These are phyloP conservation scores for Nasonia longicornis DNA, from an alignment of 1,140 invertebrate species.

Conservation along the genomic window DNA sequence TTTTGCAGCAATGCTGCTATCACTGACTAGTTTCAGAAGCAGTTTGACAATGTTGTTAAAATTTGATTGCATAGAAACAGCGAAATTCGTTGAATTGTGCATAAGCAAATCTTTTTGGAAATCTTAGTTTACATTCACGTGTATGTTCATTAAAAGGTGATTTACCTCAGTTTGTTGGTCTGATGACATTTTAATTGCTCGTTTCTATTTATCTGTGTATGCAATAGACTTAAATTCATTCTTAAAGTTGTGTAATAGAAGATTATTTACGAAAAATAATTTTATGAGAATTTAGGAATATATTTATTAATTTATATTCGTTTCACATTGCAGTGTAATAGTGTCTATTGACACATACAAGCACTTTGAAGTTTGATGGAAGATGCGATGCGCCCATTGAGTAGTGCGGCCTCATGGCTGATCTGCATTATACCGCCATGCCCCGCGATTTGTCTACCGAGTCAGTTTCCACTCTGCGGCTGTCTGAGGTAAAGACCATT, in stretches of 20 bases:
- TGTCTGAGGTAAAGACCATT: constrained; percentile 63
- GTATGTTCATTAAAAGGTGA: background rate
- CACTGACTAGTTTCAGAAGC: background rate
- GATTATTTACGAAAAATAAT: background rate
- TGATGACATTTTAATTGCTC: background rate
- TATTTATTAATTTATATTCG: background rate
- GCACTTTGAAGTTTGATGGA: constrained; percentile 43
- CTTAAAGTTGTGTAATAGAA: background rate
- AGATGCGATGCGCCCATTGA: constrained; percentile 59
- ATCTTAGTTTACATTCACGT: background rate
- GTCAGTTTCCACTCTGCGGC: constrained; percentile 65
- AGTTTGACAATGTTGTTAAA: too few relatives aligned
- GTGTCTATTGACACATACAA: background rate
- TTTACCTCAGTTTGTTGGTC: background rate
- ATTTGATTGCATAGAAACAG: too few relatives aligned
- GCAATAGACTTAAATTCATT: too few relatives aligned
- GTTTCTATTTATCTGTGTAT: background rate
- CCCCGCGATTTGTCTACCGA: constrained; percentile 69
- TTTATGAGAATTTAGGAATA: background rate
- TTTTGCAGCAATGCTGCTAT: background rate
- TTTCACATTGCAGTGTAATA: background rate
- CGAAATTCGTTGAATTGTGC: too few relatives aligned
- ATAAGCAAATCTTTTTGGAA: too few relatives aligned
- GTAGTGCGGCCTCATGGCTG: constrained; percentile 57
- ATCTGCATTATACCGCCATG: constrained; percentile 72